Percentiles rank a stretch among this genome's conserved stretches.
Conservation (phyloP, 2,888 invertebrate species). For the Protophormia terraenovae region DNA sequence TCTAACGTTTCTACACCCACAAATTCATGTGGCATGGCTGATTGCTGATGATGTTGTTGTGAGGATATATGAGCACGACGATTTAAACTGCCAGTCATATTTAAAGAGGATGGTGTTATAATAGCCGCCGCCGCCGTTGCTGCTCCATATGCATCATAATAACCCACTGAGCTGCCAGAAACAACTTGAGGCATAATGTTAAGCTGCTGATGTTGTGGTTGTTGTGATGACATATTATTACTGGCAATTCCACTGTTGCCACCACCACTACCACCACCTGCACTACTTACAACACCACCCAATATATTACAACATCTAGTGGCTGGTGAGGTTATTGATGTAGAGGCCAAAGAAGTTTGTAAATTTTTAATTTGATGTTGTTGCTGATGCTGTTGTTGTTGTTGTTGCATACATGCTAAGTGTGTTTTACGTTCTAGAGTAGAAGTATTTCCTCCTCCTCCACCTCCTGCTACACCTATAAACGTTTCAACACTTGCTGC, state of each 20-base stretch:
- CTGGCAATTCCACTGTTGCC: too few relatives aligned
- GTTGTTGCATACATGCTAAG: constrained; percentile 64
- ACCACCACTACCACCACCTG: constrained; percentile 8
- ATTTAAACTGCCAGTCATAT: constrained; percentile 75
- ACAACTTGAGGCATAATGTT: constrained; percentile 62
- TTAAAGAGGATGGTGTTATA: constrained; percentile 46
- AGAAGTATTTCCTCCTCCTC: constrained; percentile 45
- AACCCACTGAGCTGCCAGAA: constrained; percentile 71
- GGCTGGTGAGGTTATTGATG: constrained; percentile 73
- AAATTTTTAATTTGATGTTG: constrained; percentile 43
- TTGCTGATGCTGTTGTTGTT: constrained; percentile 39
- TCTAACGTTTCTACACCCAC: constrained; percentile 80
- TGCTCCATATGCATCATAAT: constrained; percentile 75
- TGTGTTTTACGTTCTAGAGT: constrained; percentile 65
- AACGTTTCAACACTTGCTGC: constrained; percentile 74
- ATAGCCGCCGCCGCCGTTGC: constrained; percentile 55
- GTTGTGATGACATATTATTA: constrained; percentile 53
- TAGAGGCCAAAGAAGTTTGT: constrained; percentile 50
- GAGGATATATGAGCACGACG: constrained; percentile 70
- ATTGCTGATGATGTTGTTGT: constrained; percentile 70
- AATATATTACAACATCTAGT: constrained; percentile 79
- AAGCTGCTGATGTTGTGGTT: constrained; percentile 59
- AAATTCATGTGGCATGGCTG: constrained; percentile 73
- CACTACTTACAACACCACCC: constrained; percentile 66
- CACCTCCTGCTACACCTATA: constrained; percentile 70